Conservation (phyloP, 2,113 vertebrate genomes). For the Amphiprion ocellaris region DNA sequence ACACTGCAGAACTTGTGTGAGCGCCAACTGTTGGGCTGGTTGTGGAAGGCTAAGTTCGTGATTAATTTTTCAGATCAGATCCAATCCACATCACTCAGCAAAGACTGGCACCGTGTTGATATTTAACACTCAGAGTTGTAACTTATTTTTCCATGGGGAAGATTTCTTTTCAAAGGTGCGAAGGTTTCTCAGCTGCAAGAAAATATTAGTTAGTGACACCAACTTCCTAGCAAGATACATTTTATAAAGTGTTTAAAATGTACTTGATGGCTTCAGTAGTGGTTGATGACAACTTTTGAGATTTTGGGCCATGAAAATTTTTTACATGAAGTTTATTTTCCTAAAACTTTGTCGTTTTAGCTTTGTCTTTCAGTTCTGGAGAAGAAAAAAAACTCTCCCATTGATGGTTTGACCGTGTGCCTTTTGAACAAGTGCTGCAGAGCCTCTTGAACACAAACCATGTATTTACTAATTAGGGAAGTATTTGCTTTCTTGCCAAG, state of each 20-base stretch:
- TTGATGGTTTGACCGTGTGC: neutral
- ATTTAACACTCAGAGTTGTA: conserved; percentile 17
- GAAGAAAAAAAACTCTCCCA: neutral
- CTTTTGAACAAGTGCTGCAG: neutral
- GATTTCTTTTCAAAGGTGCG: neutral
- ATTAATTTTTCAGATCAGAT: conserved; percentile 10
- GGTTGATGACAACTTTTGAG: no score
- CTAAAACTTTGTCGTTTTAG: neutral
- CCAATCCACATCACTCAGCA: neutral
- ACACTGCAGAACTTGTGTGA: neutral
- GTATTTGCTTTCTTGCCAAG: neutral
- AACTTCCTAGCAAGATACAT: no score
- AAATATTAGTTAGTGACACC: neutral
- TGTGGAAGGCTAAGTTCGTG: neutral
- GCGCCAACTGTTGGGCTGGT: neutral
- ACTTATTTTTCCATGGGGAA: neutral
- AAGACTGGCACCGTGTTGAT: neutral
- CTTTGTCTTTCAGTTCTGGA: neutral
- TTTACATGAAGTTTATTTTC: no score
- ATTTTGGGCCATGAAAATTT: no score
- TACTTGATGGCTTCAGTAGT: no score
- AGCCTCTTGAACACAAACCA: conserved; percentile 2
- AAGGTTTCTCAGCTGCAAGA: neutral
- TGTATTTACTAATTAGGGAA: neutral
- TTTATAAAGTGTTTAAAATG: no score